phyloP scores from a whole-genome alignment of 2,888 invertebrate species.

The Pocota personata region DNA sequence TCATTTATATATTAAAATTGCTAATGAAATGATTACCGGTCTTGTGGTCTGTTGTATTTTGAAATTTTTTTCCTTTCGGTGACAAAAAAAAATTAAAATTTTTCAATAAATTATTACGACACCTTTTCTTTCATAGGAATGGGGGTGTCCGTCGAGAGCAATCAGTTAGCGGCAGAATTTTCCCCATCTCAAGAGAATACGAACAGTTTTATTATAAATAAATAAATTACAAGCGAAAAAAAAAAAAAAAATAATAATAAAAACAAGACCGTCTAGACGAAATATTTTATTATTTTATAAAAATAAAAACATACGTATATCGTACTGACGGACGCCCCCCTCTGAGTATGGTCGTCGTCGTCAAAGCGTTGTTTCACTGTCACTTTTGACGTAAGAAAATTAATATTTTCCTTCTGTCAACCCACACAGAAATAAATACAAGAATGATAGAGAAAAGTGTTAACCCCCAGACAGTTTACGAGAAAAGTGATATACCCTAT shows the following conservation, averaged over 20 bases:
- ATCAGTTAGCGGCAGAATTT: background rate
- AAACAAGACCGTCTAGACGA: constrained; percentile 65
- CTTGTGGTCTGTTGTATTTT: background rate
- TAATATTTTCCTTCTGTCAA: background rate
- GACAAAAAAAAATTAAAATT: constrained; percentile 2
- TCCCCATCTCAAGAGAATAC: background rate
- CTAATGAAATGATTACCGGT: constrained; percentile 43
- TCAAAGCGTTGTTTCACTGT: constrained; percentile 43
- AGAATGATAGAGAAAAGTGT: background rate
- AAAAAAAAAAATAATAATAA: constrained; percentile 23
- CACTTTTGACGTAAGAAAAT: constrained; percentile 40
- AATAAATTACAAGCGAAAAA: constrained; percentile 27
- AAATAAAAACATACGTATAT: constrained; percentile 21
- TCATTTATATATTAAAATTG: constrained; percentile 30
- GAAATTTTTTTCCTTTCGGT: constrained; percentile 3
- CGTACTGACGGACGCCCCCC: constrained; percentile 45
- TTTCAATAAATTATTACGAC: background rate
- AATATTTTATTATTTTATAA: constrained; percentile 55
- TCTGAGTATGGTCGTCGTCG: constrained; percentile 10
- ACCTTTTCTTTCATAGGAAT: background rate
- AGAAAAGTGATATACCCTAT: background rate
- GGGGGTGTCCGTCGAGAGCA: background rate
- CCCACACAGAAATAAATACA: constrained; percentile 4
- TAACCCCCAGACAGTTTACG: constrained; percentile 17
- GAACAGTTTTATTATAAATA: constrained; percentile 22